phyloP scores from a whole-genome alignment of 1,140 invertebrate species.

The Aplysia californica region DNA sequence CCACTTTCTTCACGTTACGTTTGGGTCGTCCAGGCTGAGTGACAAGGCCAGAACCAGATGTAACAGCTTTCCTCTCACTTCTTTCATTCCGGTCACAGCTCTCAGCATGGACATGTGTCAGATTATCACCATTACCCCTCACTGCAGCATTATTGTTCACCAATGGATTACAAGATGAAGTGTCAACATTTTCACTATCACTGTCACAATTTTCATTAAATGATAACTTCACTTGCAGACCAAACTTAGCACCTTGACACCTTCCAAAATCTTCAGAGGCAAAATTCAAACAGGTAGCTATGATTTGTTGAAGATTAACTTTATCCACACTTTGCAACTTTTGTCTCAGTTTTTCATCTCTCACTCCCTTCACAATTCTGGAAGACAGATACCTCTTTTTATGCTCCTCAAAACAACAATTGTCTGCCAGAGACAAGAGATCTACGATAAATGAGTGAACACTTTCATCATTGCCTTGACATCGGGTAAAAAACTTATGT shows the following conservation, averaged over 20 bases:
- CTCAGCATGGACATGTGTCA: no score
- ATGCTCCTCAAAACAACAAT: neutral
- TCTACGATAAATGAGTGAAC: neutral
- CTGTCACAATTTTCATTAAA: neutral
- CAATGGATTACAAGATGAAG: neutral
- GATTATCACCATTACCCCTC: neutral
- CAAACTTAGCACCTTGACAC: neutral
- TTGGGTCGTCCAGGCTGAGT: no score
- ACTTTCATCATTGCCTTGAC: neutral
- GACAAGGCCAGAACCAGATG: no score
- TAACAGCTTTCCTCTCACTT: no score
- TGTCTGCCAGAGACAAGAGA: neutral
- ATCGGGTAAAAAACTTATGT: constrained; percentile 6
- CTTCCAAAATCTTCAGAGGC: neutral
- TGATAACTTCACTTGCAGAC: neutral
- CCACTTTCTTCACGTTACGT: no score
- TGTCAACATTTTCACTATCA: neutral
- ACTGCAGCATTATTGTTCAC: neutral
- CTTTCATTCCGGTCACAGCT: no score
- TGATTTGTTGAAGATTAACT: neutral
- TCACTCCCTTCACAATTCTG: constrained; percentile 1
- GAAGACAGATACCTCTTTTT: neutral
- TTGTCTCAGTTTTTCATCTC: neutral
- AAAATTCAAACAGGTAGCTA: neutral
- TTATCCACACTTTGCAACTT: neutral